Percentiles rank a stretch among this genome's conserved stretches.
Evolutionary conservation across 1,140 invertebrate species (phyloP).

Genomic region (Calosoma granatense): DNA sequence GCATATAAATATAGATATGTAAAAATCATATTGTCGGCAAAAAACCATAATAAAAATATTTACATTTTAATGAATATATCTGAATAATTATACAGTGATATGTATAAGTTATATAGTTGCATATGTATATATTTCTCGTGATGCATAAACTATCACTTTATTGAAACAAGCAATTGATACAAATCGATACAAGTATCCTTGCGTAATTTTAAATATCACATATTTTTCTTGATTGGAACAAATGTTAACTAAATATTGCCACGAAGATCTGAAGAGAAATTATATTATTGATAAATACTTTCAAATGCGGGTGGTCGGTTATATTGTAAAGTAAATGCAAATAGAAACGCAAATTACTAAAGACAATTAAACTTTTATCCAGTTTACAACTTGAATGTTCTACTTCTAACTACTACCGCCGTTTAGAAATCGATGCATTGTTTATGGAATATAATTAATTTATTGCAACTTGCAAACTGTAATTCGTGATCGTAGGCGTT

Average conservation of each 20-base stretch:
- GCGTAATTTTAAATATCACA: too few relatives aligned
- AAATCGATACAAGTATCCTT: too few relatives aligned
- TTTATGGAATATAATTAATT: not conserved
- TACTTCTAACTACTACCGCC: not conserved
- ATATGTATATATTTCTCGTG: too few relatives aligned
- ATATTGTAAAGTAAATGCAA: not conserved
- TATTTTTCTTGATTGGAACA: too few relatives aligned
- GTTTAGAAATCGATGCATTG: not conserved
- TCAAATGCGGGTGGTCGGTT: not conserved
- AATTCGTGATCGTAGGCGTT: not conserved
- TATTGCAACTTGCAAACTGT: not conserved
- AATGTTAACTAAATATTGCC: not conserved
- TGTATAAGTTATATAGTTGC: too few relatives aligned
- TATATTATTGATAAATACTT: not conserved
- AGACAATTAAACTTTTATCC: not conserved
- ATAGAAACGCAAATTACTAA: not conserved
- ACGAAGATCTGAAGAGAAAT: not conserved
- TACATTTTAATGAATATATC: too few relatives aligned
- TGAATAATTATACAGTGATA: too few relatives aligned
- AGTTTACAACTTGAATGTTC: not conserved
- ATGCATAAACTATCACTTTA: too few relatives aligned
- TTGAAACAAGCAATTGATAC: too few relatives aligned
- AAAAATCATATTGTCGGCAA: too few relatives aligned
- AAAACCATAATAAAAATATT: too few relatives aligned
- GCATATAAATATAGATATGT: too few relatives aligned